These are phyloP conservation scores for Drosophila virilis DNA, from an alignment of 1,140 invertebrate genomes.

Conservation along the genomic window DNA sequence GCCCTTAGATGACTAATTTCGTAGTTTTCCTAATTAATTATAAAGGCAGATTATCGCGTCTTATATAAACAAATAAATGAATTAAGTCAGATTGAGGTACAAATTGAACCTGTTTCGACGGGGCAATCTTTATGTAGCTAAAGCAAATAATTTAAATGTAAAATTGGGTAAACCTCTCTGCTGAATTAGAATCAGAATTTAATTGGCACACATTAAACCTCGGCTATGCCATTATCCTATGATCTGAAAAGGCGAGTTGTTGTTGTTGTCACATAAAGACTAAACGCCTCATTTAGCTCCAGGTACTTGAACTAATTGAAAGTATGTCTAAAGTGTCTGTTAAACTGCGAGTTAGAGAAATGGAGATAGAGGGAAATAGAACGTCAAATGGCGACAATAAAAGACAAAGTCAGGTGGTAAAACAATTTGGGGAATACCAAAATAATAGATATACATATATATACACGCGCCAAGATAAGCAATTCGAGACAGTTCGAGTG, in stretches of 20 bases:
- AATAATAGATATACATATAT: background rate
- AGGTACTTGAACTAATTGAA: conserved; percentile 5
- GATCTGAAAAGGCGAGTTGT: background rate
- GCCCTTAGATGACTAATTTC: too few species aligned
- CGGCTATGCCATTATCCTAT: background rate
- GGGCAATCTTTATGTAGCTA: too few species aligned
- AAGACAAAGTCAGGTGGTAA: background rate
- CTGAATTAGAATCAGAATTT: too few species aligned
- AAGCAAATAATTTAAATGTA: too few species aligned
- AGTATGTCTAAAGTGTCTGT: background rate
- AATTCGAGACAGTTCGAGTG: background rate
- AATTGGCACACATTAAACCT: too few species aligned
- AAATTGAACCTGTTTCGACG: too few species aligned
- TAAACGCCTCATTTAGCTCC: background rate
- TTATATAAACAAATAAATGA: too few species aligned
- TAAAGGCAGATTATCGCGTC: too few species aligned
- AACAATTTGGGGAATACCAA: conserved; percentile 8
- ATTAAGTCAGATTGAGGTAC: too few species aligned
- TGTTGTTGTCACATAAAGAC: background rate
- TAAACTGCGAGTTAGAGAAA: background rate
- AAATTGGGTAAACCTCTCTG: too few species aligned
- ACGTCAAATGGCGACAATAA: background rate
- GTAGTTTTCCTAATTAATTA: too few species aligned
- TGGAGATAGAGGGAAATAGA: background rate
- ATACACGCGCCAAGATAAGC: background rate